Percentiles rank a stretch among this genome's conserved stretches.
Evolutionary conservation across 2,113 vertebrate genomes (phyloP).

Genomic region (Riparia riparia): DNA sequence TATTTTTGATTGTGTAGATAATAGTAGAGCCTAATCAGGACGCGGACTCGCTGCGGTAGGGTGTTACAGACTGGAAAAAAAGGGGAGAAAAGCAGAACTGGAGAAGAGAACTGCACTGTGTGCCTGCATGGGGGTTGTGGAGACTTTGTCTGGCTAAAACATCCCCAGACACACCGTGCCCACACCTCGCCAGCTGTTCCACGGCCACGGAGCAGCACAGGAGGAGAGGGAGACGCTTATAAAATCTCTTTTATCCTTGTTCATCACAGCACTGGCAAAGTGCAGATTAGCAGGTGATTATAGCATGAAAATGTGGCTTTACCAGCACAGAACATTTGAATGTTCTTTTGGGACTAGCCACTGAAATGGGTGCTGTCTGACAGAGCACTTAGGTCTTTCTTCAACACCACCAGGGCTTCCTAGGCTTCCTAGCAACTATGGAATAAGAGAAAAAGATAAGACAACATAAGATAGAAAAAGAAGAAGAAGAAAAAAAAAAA

Average conservation of each 20-base stretch:
- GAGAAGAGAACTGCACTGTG: neutral
- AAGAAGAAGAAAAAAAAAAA: neutral
- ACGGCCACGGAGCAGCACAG: neutral
- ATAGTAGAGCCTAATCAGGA: neutral
- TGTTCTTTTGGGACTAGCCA: neutral
- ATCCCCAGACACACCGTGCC: rapidly evolving
- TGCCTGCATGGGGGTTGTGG: neutral
- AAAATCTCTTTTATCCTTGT: neutral
- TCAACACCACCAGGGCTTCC: neutral
- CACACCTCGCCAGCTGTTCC: rapidly evolving
- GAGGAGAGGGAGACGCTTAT: neutral
- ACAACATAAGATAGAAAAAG: neutral
- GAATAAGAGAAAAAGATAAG: neutral
- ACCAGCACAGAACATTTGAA: neutral
- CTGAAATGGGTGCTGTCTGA: neutral
- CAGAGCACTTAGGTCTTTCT: neutral
- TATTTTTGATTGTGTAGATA: constrained; percentile 9
- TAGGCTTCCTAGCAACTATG: neutral
- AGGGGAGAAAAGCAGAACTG: rapidly evolving
- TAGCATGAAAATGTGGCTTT: neutral
- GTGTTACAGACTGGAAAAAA: neutral
- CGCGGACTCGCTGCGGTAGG: rapidly evolving
- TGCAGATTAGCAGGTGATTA: neutral
- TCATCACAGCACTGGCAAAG: neutral
- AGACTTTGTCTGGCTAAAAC: neutral